Conservation (phyloP, 2,888 invertebrate genomes). For the Macaria liturata region DNA sequence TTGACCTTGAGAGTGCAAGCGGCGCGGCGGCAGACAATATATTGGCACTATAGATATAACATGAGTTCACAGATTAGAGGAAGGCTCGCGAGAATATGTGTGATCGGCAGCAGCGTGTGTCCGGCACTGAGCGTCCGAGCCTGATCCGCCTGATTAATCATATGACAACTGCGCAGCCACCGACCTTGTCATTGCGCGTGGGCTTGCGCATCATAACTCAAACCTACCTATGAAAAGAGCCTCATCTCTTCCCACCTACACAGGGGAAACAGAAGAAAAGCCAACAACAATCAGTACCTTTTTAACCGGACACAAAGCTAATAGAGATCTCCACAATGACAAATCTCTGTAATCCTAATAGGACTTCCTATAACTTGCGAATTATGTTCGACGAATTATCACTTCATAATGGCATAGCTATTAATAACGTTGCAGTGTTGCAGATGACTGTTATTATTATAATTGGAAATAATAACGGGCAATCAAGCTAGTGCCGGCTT, state of each 20-base stretch:
- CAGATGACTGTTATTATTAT: constrained; percentile 30
- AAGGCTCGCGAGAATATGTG: constrained; percentile 28
- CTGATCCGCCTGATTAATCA: constrained; percentile 77
- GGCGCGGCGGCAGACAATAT: no score
- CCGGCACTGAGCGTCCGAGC: constrained; percentile 68
- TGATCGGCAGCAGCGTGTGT: constrained; percentile 63
- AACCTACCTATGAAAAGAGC: constrained; percentile 46
- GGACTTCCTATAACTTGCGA: constrained; percentile 5
- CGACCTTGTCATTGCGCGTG: constrained; percentile 74
- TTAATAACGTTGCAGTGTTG: constrained; percentile 12
- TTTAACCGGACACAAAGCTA: constrained; percentile 18
- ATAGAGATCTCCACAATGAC: constrained; percentile 17
- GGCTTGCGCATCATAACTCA: constrained; percentile 69
- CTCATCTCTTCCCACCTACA: constrained; percentile 56
- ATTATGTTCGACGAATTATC: constrained; percentile 27
- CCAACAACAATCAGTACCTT: constrained; percentile 14
- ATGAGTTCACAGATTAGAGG: constrained; percentile 12
- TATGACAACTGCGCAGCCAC: constrained; percentile 75
- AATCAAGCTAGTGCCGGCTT: constrained; percentile 36
- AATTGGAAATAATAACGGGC: constrained; percentile 35
- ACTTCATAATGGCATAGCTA: constrained; percentile 24
- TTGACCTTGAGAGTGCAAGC: no score
- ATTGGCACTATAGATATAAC: background rate
- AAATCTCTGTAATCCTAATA: constrained; percentile 6
- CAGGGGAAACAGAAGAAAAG: constrained; percentile 34